phyloP scores from a whole-genome alignment of 1,140 invertebrate species.

The Hesperophylax magnus region DNA sequence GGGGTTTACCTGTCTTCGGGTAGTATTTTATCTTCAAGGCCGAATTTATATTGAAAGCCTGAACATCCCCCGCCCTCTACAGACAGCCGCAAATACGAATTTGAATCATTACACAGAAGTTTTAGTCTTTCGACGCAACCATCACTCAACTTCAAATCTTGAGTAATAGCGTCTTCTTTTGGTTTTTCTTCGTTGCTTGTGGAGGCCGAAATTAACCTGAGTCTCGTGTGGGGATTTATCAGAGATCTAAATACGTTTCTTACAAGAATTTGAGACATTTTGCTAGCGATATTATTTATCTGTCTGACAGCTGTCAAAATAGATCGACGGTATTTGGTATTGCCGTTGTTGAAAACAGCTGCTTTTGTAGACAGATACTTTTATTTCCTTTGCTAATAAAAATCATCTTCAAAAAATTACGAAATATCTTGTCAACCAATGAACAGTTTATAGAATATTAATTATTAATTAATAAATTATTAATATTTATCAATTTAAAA shows the following conservation, averaged over 20 bases:
- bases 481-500: too few species aligned
- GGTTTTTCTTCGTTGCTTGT: background rate
- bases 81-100: conserved; percentile 77
- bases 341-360: background rate
- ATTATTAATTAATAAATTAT: too few species aligned
- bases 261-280: conserved; percentile 29
- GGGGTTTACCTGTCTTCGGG: conserved; percentile 84
- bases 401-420: too few species aligned
- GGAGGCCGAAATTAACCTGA: background rate
- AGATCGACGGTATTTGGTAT: background rate
- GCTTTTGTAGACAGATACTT: too few species aligned
- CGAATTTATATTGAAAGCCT: conserved; percentile 99
- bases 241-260: background rate
- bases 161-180: background rate
- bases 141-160: conserved; percentile 76
- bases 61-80: conserved; percentile 98
- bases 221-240: background rate
- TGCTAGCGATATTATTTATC: background rate
- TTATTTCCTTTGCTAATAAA: too few species aligned
- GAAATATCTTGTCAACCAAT: too few species aligned
- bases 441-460: too few species aligned
- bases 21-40: conserved; percentile 83
- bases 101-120: conserved; percentile 77
- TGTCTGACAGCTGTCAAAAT: conserved; percentile 14
- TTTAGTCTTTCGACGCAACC: conserved; percentile 84